Evolutionary conservation across 2,888 invertebrate genomes (phyloP).

Genomic region (Listrodromus nycthemerus): DNA sequence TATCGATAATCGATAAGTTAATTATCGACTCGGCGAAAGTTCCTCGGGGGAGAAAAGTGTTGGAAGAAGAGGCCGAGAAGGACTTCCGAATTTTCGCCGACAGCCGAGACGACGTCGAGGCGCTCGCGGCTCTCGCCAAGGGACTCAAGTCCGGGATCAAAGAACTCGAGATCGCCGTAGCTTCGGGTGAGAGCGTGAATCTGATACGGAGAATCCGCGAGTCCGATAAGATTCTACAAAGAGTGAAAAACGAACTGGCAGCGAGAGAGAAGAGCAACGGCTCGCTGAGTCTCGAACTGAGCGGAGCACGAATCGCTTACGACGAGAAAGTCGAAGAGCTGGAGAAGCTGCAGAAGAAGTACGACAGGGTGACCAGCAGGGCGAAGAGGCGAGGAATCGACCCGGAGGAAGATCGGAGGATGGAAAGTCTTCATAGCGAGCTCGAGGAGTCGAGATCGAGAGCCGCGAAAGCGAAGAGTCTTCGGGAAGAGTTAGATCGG

Average conservation of each 20-base stretch:
- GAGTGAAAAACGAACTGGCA: constrained; percentile 54
- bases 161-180: constrained; percentile 68
- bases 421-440: constrained; percentile 56
- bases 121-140: constrained; percentile 53
- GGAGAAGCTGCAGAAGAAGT: constrained; percentile 34
- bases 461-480: constrained; percentile 56
- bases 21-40: constrained; percentile 31
- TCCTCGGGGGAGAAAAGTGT: constrained; percentile 20
- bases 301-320: constrained; percentile 52
- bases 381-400: constrained; percentile 50
- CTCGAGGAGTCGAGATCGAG: constrained; percentile 49
- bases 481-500: constrained; percentile 60
- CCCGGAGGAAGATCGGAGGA: constrained; percentile 51
- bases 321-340: constrained; percentile 58
- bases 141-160: constrained; percentile 68
- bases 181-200: constrained; percentile 58
- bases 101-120: constrained; percentile 35
- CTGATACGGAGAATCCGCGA: constrained; percentile 66
- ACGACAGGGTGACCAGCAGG: constrained; percentile 51
- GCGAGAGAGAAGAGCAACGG: constrained; percentile 60
- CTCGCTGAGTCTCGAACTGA: constrained; percentile 57
- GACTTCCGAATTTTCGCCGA: constrained; percentile 1
- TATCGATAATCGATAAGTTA: constrained; percentile 56
- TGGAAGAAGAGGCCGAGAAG: not conserved
- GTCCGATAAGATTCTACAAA: constrained; percentile 66